These are phyloP conservation scores for Drosophila pseudotakahashii DNA, from an alignment of 2,888 invertebrate genomes.

Conservation along the genomic window DNA sequence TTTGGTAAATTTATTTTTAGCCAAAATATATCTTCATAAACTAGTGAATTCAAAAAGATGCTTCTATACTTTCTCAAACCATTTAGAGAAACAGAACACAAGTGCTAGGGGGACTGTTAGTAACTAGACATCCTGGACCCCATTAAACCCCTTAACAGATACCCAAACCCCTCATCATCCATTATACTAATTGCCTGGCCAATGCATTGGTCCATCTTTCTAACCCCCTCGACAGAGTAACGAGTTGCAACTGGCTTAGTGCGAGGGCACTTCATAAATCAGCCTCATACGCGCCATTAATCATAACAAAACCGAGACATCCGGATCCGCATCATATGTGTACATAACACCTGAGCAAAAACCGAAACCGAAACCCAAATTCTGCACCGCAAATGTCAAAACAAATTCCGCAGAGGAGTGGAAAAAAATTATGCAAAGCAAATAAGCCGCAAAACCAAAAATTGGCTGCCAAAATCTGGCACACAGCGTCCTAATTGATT, in stretches of 20 bases:
- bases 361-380: slow-evolving; percentile 44
- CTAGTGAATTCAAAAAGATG: not conserved
- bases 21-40: no score
- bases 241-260: slow-evolving; percentile 43
- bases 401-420: slow-evolving; percentile 36
- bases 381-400: slow-evolving; percentile 46
- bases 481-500: slow-evolving; percentile 81
- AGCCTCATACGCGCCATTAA: slow-evolving; percentile 63
- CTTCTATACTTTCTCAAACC: not conserved
- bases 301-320: slow-evolving; percentile 48
- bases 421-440: slow-evolving; percentile 48
- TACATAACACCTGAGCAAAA: slow-evolving; percentile 59
- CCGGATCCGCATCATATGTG: slow-evolving; percentile 33
- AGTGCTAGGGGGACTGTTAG: not conserved
- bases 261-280: slow-evolving; percentile 61
- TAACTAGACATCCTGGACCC: not conserved
- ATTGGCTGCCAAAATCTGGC: slow-evolving; percentile 69
- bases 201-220: slow-evolving; percentile 33
- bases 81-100: not conserved
- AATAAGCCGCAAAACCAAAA: slow-evolving; percentile 78
- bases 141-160: slow-evolving; percentile 2
- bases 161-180: slow-evolving; percentile 28
- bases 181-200: slow-evolving; percentile 63
- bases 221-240: slow-evolving; percentile 18
- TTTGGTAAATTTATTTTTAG: not conserved